Conservation (phyloP, 2,888 invertebrate genomes). For the Epinotia bilunana region DNA sequence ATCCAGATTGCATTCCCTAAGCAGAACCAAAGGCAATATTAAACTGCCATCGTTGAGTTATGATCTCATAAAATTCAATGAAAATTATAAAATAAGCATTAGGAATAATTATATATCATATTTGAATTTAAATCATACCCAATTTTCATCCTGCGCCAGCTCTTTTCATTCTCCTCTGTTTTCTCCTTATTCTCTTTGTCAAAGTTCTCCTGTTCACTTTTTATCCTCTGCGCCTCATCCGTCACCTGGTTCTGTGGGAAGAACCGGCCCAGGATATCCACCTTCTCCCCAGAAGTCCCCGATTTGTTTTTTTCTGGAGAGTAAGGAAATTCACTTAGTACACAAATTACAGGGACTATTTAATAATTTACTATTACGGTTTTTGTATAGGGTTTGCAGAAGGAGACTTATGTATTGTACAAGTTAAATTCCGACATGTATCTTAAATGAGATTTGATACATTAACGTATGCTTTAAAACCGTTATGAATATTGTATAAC, state of each 20-base stretch:
- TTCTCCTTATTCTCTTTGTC: conserved; percentile 83
- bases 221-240: conserved; percentile 78
- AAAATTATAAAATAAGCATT: too few species aligned
- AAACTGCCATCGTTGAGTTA: too few species aligned
- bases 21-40: too few species aligned
- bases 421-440: neutral
- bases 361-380: neutral
- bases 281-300: conserved; percentile 58
- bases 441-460: neutral
- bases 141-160: conserved; percentile 89
- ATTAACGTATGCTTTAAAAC: neutral
- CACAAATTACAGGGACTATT: neutral
- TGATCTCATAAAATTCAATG: too few species aligned
- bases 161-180: conserved; percentile 86
- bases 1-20: too few species aligned
- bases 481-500: neutral
- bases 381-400: neutral
- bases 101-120: too few species aligned
- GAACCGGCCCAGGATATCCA: conserved; percentile 82
- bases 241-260: conserved; percentile 82
- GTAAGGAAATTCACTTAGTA: neutral
- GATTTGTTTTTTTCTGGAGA: conserved; percentile 62
- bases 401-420: neutral
- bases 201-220: conserved; percentile 82
- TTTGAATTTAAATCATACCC: conserved; percentile 69